Evolutionary conservation across 1,140 invertebrate species (phyloP).

Genomic region (Procambarus virginalis): DNA sequence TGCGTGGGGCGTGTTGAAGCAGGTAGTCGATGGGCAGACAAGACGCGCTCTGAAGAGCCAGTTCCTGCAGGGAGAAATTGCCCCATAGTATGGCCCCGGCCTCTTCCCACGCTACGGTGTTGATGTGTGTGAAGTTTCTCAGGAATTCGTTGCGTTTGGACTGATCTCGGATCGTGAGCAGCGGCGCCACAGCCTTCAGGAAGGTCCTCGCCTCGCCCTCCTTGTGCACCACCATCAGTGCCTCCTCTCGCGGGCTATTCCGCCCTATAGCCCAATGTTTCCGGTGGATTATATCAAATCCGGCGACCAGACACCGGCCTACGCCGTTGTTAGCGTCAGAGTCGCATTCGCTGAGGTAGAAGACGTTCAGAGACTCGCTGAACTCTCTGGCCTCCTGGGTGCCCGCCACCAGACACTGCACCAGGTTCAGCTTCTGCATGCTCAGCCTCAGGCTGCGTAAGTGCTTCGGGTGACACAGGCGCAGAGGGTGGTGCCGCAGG

Average conservation of each 20-base stretch:
- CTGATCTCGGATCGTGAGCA: neutral
- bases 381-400: neutral
- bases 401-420: neutral
- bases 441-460: neutral
- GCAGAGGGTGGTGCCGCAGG: neutral
- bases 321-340: neutral
- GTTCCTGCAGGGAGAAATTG: neutral
- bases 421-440: neutral
- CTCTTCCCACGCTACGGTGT: conserved; percentile 24
- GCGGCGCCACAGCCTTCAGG: neutral
- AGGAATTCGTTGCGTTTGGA: neutral
- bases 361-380: too few relatives aligned
- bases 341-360: neutral
- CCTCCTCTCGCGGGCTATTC: too few relatives aligned
- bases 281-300: neutral
- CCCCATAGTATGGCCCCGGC: neutral
- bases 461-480: neutral
- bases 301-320: conserved; percentile 5
- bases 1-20: conserved; percentile 4
- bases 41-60: conserved; percentile 4
- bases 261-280: conserved; percentile 9
- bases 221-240: neutral
- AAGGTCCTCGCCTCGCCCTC: conserved; percentile 3
- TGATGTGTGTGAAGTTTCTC: conserved; percentile 18
- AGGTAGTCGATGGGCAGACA: conserved; percentile 24